Conservation (phyloP, 2,888 invertebrate species). For the Aelia acuminata region DNA sequence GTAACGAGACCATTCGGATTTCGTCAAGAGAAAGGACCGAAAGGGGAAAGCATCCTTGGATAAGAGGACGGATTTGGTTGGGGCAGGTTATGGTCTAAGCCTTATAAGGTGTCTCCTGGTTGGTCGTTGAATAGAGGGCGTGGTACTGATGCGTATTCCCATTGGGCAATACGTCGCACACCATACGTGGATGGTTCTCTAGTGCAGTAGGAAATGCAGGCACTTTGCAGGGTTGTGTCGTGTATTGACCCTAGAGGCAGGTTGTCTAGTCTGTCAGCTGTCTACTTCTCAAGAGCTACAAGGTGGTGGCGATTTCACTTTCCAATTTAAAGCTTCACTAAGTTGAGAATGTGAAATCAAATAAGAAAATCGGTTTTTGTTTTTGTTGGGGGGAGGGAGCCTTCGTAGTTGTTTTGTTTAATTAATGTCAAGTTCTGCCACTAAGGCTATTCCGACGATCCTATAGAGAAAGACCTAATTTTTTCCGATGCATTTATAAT, state of each 20-base stretch:
- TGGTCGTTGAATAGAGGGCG: background rate
- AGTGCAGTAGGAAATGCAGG: background rate
- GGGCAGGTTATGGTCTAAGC: constrained; percentile 43
- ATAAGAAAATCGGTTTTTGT: too few species aligned
- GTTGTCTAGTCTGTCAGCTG: background rate
- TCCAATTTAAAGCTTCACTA: too few species aligned
- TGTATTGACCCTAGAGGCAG: background rate
- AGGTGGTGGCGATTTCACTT: too few species aligned
- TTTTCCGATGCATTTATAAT: too few species aligned
- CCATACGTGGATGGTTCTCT: background rate
- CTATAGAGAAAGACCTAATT: too few species aligned
- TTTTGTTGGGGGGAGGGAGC: too few species aligned
- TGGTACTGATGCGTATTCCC: background rate
- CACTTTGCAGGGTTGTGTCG: background rate
- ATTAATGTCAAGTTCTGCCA: too few species aligned
- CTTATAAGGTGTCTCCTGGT: background rate
- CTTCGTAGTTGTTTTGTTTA: too few species aligned
- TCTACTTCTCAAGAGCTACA: background rate
- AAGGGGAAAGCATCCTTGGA: constrained; percentile 35
- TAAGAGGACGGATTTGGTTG: background rate
- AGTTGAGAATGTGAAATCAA: too few species aligned
- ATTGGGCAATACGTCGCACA: background rate
- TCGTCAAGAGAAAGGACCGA: background rate
- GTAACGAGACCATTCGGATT: background rate
- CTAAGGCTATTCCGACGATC: too few species aligned